phyloP scores from a whole-genome alignment of 1,140 invertebrate species.

The Cepaea nemoralis region DNA sequence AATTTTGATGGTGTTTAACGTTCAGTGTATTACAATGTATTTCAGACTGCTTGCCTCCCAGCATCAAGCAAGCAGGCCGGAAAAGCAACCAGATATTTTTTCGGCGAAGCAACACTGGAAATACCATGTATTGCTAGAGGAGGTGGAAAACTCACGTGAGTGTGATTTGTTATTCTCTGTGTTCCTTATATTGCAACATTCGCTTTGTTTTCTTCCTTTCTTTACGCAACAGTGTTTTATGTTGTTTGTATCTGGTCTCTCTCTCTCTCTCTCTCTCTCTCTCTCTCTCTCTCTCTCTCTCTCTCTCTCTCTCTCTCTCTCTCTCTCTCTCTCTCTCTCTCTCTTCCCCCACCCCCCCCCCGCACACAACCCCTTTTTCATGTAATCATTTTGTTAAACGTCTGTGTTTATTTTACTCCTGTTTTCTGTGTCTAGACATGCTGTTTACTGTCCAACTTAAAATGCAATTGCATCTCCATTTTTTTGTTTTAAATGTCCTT shows the following conservation, averaged over 20 bases:
- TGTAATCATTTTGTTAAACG: no score
- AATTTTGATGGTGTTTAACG: no score
- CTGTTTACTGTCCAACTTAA: no score
- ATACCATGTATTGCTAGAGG: slow-evolving; percentile 12
- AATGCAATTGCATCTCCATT: no score
- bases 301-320: slow-evolving; percentile 22
- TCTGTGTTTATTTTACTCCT: no score
- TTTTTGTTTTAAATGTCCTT: no score
- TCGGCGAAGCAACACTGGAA: neutral
- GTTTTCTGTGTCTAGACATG: no score
- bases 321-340: neutral
- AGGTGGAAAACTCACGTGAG: slow-evolving; percentile 12
- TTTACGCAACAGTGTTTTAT: neutral
- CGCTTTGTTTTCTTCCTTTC: neutral
- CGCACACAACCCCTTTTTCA: no score
- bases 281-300: slow-evolving; percentile 34
- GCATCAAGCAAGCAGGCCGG: neutral
- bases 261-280: slow-evolving; percentile 28
- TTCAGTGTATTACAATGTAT: no score
- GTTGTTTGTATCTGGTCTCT: slow-evolving; percentile 11
- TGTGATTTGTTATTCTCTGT: neutral
- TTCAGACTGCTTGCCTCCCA: slow-evolving; percentile 16
- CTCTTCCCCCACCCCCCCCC: neutral
- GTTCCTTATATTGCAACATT: neutral
- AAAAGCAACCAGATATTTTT: neutral